A percentile compares a stretch with the other conserved stretches of the same genome.
These are phyloP conservation scores for Iphiclides podalirius DNA, from an alignment of 2,888 invertebrate species.

Conservation along the genomic window DNA sequence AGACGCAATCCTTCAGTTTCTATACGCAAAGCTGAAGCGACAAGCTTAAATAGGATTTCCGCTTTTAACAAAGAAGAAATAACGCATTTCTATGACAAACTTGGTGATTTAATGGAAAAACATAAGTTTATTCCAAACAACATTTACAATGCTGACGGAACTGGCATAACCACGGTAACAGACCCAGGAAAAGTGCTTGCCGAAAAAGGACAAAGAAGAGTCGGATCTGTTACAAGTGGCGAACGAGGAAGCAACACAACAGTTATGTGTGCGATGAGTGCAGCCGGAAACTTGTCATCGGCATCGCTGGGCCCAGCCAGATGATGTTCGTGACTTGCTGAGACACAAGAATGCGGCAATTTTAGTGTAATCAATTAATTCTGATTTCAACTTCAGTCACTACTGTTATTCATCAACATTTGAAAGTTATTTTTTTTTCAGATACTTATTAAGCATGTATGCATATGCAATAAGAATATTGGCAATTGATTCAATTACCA, in stretches of 20 bases:
- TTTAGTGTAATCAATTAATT: no score
- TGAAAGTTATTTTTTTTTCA: no score
- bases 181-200: constrained; percentile 39
- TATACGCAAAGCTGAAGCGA: constrained; percentile 27
- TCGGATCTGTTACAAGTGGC: constrained; percentile 35
- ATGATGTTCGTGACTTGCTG: no score
- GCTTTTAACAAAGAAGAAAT: constrained; percentile 30
- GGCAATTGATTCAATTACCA: no score
- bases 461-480: no score
- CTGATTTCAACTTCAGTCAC: no score
- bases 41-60: constrained; percentile 29
- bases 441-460: no score
- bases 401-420: no score
- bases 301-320: no score
- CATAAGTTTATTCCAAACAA: constrained; percentile 33
- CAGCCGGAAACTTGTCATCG: constrained; percentile 5
- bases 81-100: constrained; percentile 26
- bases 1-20: constrained; percentile 19
- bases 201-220: constrained; percentile 38
- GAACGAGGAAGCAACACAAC: constrained; percentile 36
- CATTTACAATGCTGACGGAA: constrained; percentile 32
- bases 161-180: constrained; percentile 20
- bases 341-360: not conserved
- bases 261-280: constrained; percentile 16
- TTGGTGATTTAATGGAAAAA: constrained; percentile 24